Conservation (phyloP, 2,888 invertebrate species). For the Drosophila trichaetosa region DNA sequence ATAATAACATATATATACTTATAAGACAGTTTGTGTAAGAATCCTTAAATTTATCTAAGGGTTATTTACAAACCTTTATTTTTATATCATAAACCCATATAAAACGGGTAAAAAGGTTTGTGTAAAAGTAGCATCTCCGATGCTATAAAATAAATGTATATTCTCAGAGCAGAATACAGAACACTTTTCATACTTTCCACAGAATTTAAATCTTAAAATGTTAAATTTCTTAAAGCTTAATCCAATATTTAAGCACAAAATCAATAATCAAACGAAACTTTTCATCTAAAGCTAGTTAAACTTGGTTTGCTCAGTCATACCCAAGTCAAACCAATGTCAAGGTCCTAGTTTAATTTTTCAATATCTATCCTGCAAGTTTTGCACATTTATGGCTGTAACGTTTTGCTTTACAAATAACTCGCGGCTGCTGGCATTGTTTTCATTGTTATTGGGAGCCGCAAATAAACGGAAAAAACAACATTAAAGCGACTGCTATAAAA, state of each 20-base stretch:
- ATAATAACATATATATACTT: background rate
- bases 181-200: background rate
- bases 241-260: background rate
- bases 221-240: background rate
- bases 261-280: background rate
- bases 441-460: slow-evolving; percentile 5
- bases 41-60: background rate
- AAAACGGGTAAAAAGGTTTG: background rate
- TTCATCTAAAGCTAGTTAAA: background rate
- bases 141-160: background rate
- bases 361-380: slow-evolving; percentile 7
- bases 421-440: background rate
- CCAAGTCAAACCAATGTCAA: slow-evolving; percentile 19
- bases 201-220: background rate
- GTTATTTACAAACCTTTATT: background rate
- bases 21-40: background rate
- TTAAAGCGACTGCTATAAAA: slow-evolving; percentile 29
- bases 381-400: slow-evolving; percentile 21
- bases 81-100: background rate
- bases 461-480: slow-evolving; percentile 6
- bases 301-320: background rate
- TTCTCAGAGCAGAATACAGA: background rate
- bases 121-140: background rate
- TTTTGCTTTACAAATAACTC: slow-evolving; percentile 15
- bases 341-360: slow-evolving; percentile 5